phyloP scores from a whole-genome alignment of 2,797 vertebrate species.

The Uromys caudimaculatus region DNA sequence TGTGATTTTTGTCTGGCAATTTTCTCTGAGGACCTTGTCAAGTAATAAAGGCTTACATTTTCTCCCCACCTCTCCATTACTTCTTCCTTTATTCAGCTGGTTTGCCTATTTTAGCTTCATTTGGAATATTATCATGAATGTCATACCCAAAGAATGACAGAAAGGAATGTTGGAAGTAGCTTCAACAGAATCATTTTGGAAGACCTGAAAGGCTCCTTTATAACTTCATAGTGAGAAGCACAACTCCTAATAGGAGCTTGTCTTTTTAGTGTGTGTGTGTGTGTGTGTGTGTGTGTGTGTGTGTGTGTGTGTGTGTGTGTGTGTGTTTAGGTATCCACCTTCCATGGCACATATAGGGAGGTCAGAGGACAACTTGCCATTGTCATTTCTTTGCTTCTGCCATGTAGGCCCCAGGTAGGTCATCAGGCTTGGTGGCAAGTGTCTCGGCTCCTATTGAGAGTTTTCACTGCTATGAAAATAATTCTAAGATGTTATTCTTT shows the following conservation, averaged over 20 bases:
- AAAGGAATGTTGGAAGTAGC: background rate
- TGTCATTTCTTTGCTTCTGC: background rate
- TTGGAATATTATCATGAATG: background rate
- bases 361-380: background rate
- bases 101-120: slow-evolving; percentile 13
- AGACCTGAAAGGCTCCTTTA: background rate
- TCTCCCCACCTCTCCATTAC: background rate
- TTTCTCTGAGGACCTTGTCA: slow-evolving; percentile 8
- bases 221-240: background rate
- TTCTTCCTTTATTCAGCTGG: background rate
- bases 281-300: background rate
- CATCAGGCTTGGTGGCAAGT: background rate
- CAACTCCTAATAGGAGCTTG: background rate
- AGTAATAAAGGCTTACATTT: background rate
- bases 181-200: background rate
- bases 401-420: background rate
- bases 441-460: background rate
- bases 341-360: background rate
- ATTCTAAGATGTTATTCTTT: background rate
- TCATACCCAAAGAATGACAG: background rate
- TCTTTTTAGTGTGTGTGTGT: background rate
- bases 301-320: background rate
- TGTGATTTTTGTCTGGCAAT: background rate
- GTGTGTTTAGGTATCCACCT: background rate
- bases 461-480: background rate